Conservation (phyloP, 2,888 invertebrate genomes). For the Agriopis leucophaearia region DNA sequence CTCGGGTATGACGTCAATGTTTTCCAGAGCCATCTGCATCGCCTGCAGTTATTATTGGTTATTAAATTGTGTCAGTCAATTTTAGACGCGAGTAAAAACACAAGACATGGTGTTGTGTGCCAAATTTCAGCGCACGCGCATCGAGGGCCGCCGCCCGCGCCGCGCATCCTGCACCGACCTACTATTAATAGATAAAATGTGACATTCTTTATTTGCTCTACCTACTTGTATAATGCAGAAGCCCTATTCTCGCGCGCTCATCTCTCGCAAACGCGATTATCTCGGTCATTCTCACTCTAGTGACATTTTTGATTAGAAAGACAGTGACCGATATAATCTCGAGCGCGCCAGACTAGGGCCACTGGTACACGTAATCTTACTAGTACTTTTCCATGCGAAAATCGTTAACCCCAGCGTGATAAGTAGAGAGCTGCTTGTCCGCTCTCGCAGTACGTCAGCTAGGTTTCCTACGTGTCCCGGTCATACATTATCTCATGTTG, state of each 20-base stretch:
- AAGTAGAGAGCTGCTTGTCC: slow-evolving; percentile 53
- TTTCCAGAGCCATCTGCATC: slow-evolving; percentile 6
- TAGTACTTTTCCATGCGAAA: slow-evolving; percentile 82
- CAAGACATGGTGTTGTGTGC: slow-evolving; percentile 55
- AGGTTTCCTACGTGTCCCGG: slow-evolving; percentile 32
- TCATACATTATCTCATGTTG: slow-evolving; percentile 31
- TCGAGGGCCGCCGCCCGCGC: slow-evolving; percentile 26
- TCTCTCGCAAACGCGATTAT: too few relatives aligned
- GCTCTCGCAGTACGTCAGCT: slow-evolving; percentile 20
- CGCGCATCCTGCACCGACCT: slow-evolving; percentile 61
- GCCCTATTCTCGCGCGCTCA: too few relatives aligned
- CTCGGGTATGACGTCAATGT: slow-evolving; percentile 44
- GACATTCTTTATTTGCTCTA: slow-evolving; percentile 66
- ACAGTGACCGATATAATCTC: too few relatives aligned
- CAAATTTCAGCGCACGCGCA: slow-evolving; percentile 67
- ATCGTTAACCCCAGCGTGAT: slow-evolving; percentile 75
- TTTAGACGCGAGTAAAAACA: slow-evolving; percentile 66
- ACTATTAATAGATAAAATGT: slow-evolving; percentile 75
- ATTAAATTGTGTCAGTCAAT: slow-evolving; percentile 67
- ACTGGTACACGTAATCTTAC: neutral
- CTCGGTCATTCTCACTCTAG: too few relatives aligned
- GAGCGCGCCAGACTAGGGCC: too few relatives aligned
- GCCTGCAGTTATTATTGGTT: slow-evolving; percentile 48
- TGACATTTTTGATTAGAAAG: too few relatives aligned
- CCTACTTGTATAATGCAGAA: neutral